Evolutionary conservation across 1,140 invertebrate species (phyloP), one percentile per base, ranked within the genome.

Genomic region (Drosophila bifasciata): DNA sequence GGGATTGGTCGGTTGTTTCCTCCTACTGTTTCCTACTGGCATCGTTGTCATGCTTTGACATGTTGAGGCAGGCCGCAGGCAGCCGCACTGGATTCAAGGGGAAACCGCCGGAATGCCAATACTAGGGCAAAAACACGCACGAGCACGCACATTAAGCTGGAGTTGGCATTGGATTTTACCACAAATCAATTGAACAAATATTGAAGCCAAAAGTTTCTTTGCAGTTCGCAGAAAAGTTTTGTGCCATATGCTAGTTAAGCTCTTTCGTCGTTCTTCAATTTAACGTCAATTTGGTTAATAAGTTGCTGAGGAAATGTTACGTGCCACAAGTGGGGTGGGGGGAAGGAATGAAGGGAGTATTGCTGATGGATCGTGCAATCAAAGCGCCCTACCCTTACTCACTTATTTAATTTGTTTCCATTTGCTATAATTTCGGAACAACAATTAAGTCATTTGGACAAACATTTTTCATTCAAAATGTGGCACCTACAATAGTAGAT

Each of bases 181-280:
- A 70, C 66, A 61, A 72, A 84, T 80, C 80, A 84, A 84, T 84
- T 85, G 67, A 67, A 62, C 72, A 80, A 80, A 80, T 80, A 72
- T 50, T 57, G 61, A 23, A 50, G 39, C 45, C 44, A 71, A 63
- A 81, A 81, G 16, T 79, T 71, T 66, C 44, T 55, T 43, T 17
- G 11, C 55, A 25, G 48, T 17, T 3, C 16, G 60, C 40, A 15
- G 8, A 19, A 11, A 44, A 56, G 15, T 17, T 17, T 45, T 45
- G 7, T 60, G 28, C 16, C 48, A 58, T 53, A 52, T 63, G 57
- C 51, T 28, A 25, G 45, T 49, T 50, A 45, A 64, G 56, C 43
- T 46, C 55, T 62, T 52, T 41, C 32, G 11, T 36, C 32, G 23
- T 17, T 48, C 51, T 15, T 52, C 53, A 64, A 58, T 70, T 19